These are phyloP conservation scores for Ophion costatus DNA, from an alignment of 2,888 invertebrate genomes.

Conservation along the genomic window DNA sequence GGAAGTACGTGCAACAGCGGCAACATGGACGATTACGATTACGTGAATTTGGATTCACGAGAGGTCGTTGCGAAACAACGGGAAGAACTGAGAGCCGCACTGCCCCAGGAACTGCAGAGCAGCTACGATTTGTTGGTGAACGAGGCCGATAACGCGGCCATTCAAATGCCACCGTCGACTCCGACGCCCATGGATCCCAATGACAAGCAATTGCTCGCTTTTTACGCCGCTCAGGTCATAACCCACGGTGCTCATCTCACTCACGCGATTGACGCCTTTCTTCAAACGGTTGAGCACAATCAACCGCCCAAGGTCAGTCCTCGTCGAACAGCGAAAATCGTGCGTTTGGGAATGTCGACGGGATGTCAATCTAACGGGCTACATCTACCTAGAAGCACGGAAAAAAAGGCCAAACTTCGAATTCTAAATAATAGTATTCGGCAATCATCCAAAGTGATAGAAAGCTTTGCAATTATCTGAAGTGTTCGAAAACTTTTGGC, in stretches of 20 bases:
- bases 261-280: conserved; percentile 96
- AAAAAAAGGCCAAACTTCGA: too few relatives aligned
- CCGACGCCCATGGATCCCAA: conserved; percentile 87
- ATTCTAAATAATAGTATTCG: too few relatives aligned
- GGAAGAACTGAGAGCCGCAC: conserved; percentile 89
- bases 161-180: conserved; percentile 80
- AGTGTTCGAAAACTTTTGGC: too few relatives aligned
- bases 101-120: conserved; percentile 90
- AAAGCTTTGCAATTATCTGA: too few relatives aligned
- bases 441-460: too few relatives aligned
- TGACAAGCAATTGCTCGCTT: conserved; percentile 93
- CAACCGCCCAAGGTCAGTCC: conserved; percentile 92
- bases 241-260: conserved; percentile 93
- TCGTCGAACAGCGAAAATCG: neutral
- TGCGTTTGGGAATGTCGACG: neutral
- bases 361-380: too few relatives aligned
- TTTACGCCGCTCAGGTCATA: conserved; percentile 94
- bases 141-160: conserved; percentile 88
- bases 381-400: too few relatives aligned
- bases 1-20: conserved; percentile 85
- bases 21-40: conserved; percentile 95
- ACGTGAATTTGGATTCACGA: conserved; percentile 93
- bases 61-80: conserved; percentile 89
- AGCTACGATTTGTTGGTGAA: conserved; percentile 91
- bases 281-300: conserved; percentile 95